phyloP scores from a whole-genome alignment of 2,888 invertebrate species.

The Drosophila picticornis region DNA sequence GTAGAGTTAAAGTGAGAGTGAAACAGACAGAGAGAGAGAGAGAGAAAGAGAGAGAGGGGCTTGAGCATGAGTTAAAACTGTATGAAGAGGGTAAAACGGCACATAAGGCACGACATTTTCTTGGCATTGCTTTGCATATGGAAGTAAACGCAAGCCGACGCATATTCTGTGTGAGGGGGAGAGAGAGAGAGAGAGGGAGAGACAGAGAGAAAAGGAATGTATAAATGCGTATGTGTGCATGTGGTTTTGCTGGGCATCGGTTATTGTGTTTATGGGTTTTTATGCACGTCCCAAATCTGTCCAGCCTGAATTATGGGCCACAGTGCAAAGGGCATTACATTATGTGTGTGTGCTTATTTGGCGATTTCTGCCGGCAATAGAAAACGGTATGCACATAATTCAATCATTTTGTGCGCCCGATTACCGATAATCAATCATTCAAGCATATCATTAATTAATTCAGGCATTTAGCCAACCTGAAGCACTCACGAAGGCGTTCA shows the following conservation, averaged over 20 bases:
- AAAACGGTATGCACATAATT: constrained; percentile 63
- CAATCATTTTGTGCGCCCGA: constrained; percentile 58
- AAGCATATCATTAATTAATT: constrained; percentile 75
- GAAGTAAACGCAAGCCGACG: constrained; percentile 24
- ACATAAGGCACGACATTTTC: constrained; percentile 55
- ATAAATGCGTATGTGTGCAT: constrained; percentile 2
- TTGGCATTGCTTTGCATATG: constrained; percentile 61
- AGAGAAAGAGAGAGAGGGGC: neutral
- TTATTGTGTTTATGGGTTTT: constrained; percentile 73
- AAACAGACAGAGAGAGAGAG: constrained; percentile 7
- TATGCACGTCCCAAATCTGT: constrained; percentile 62
- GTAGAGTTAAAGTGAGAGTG: constrained; percentile 15
- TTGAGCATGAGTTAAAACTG: constrained; percentile 1
- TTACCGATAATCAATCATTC: constrained; percentile 72
- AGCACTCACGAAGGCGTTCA: constrained; percentile 49
- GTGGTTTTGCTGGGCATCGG: constrained; percentile 25
- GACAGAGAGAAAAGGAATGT: neutral
- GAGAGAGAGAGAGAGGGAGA: neutral
- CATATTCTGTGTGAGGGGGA: constrained; percentile 14
- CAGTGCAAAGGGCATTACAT: constrained; percentile 65
- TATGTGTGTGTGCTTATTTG: constrained; percentile 41
- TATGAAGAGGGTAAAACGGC: constrained; percentile 45
- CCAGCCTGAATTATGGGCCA: constrained; percentile 68
- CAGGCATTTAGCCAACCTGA: constrained; percentile 70
- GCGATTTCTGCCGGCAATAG: constrained; percentile 31